Base-by-base conservation (phyloP, 2,113 vertebrate genomes). In the Aphyosemion australe region DNA sequence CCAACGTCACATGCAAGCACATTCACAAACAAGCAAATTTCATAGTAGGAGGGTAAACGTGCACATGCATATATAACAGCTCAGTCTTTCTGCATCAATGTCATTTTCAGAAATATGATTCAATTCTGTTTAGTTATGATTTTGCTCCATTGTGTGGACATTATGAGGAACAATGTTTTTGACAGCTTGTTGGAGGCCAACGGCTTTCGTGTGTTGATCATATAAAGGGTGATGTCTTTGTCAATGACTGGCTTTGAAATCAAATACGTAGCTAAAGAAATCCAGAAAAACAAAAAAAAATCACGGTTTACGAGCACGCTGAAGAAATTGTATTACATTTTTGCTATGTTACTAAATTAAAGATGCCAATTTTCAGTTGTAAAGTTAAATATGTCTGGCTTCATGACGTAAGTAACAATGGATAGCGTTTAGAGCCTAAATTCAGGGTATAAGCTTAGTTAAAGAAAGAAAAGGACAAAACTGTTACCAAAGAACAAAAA, bases 11-110 rank as follows among this genome's bases (percentile, higher is more conserved):
- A 91, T 93, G 91, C 92, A 86, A 92, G 91, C 91, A 89, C 88
- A 87, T 84, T 88, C 85, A 86, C 78, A 74, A 76, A 55, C 85
- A 86, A 78, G 82, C 88, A 90, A 61, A 81, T 78, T 75, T 66
- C 80, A 65, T 74, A 66, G 72, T 70, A 82, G 78, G 72, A 79
- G 69, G 80, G 72, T 75, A 79, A 69, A 58, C 90, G 63, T 89
- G 86, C 89, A 75, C 81, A 84, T 85, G 83, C 90, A 48, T 51
- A 70, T 72, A 57, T 39, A 63, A 84, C 92, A 94, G 95, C 93
- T 51, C 94, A 95, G 94, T 96, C 94, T 96, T 99, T 93, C 95
- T 95, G 94, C 87, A 92, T 92, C 92, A 79, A 39, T 71, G 68
- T 76, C 65, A 58, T 51, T 55, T 52, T 52, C 31, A n/a, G 2